These are phyloP conservation scores for Manacus vitellinus DNA, from an alignment of 2,113 vertebrate genomes.

Conservation along the genomic window DNA sequence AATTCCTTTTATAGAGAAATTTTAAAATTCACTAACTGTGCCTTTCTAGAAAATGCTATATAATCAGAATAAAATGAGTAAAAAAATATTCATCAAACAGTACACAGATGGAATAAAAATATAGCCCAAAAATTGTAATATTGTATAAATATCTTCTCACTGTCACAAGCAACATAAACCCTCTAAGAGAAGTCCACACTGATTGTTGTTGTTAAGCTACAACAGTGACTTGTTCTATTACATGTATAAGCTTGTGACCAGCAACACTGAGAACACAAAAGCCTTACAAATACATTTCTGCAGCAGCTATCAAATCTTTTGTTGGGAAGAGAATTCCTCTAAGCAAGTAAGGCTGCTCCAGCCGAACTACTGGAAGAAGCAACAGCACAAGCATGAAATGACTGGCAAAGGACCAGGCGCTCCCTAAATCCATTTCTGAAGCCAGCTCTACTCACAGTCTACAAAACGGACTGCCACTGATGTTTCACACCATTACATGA, in stretches of 20 bases:
- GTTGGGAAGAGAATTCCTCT: background rate
- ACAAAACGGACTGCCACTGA: background rate
- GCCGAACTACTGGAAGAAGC: background rate
- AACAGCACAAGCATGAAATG: background rate
- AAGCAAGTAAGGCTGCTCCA: background rate
- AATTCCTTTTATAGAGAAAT: background rate
- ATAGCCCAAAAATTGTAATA: accelerated
- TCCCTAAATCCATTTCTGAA: background rate
- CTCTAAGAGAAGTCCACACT: background rate
- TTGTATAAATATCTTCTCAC: background rate
- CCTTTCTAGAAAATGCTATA: background rate
- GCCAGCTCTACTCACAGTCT: background rate
- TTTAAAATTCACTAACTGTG: background rate
- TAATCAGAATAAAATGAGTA: background rate
- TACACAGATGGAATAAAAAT: background rate
- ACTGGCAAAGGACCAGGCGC: background rate
- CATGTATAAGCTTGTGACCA: background rate
- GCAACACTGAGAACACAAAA: background rate
- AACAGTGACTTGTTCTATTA: background rate
- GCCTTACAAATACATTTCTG: background rate
- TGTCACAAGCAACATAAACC: background rate
- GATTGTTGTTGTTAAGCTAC: background rate
- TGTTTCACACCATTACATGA: background rate
- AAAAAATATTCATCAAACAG: background rate
- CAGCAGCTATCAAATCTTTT: background rate